Percentiles rank a stretch among this genome's conserved stretches.
Evolutionary conservation across 1,140 invertebrate species (phyloP).

Genomic region (Drosophila azteca): DNA sequence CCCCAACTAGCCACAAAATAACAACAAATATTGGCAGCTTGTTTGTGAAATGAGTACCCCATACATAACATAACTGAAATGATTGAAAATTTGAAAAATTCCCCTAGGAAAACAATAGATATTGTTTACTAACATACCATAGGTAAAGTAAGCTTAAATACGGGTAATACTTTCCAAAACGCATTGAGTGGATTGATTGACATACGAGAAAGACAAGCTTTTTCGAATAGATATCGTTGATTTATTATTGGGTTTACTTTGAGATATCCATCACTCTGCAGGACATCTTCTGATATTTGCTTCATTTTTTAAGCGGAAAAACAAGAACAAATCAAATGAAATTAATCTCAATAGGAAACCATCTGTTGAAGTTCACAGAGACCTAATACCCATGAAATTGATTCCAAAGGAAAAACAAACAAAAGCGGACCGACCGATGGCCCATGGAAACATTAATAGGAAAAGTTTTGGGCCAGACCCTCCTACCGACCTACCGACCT

Average conservation of each 20-base stretch:
- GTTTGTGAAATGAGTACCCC: no score
- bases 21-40: no score
- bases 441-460: constrained; percentile 29
- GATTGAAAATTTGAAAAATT: no score
- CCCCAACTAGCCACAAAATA: no score
- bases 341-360: constrained; percentile 20
- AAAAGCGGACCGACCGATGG: constrained; percentile 5
- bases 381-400: constrained; percentile 19
- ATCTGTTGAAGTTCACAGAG: constrained; percentile 48
- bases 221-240: not conserved
- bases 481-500: no score
- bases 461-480: constrained; percentile 31
- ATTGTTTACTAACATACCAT: constrained; percentile 1
- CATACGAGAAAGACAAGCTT: no score
- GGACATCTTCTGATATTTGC: constrained; percentile 4
- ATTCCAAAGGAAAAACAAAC: constrained; percentile 15
- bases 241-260: not conserved
- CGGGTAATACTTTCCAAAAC: no score
- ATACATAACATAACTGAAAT: no score
- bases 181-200: no score
- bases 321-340: constrained; percentile 39
- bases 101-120: not conserved
- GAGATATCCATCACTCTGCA: constrained; percentile 1
- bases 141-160: not conserved
- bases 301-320: not conserved